Evolutionary conservation across 1,140 invertebrate genomes (phyloP).

Genomic region (Apis florea): DNA sequence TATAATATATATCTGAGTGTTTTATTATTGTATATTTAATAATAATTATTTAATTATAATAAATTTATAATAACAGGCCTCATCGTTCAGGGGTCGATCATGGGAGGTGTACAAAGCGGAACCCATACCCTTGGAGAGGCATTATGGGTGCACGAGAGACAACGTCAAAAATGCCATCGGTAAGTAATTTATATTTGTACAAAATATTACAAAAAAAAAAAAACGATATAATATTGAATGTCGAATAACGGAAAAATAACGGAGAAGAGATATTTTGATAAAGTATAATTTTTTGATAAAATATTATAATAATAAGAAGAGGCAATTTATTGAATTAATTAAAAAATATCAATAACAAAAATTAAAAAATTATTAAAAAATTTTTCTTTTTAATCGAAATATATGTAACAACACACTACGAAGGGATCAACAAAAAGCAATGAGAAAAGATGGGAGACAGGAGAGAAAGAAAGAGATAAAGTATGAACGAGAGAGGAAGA

Average conservation of each 20-base stretch:
- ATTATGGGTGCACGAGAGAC: conserved; percentile 78
- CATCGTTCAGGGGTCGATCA: conserved; percentile 53
- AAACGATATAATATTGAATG: neutral
- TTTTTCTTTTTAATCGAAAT: neutral
- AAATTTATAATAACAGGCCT: conserved; percentile 37
- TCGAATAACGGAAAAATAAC: neutral
- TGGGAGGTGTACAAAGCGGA: conserved; percentile 78
- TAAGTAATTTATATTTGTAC: conserved; percentile 60
- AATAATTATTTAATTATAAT: neutral
- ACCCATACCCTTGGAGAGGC: conserved; percentile 77
- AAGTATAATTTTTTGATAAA: too few relatives aligned
- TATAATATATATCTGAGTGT: neutral
- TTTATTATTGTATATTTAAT: too few relatives aligned
- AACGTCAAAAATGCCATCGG: conserved; percentile 74
- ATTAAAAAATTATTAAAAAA: neutral
- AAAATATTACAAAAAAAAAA: neutral
- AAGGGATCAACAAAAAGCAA: neutral
- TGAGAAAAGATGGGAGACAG: neutral
- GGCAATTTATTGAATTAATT: neutral
- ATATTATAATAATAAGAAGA: neutral
- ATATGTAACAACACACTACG: neutral
- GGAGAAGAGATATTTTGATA: too few relatives aligned
- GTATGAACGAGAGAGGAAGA: neutral
- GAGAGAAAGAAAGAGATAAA: neutral
- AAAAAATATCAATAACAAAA: neutral